Conservation (phyloP, 2,113 vertebrate genomes). For the Perca fluviatilis region DNA sequence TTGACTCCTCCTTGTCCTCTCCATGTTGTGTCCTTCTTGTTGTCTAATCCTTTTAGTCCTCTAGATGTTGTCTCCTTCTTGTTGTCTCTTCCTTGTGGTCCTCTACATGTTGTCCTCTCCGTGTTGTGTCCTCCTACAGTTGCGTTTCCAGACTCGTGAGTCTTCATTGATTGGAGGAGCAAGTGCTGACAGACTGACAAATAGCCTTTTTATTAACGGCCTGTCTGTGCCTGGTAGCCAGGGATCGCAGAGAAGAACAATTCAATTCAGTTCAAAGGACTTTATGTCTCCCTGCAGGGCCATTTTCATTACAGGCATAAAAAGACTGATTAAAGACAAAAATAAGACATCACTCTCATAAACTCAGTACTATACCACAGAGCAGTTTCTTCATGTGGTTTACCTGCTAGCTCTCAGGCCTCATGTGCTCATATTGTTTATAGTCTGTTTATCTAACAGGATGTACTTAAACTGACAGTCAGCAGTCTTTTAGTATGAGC, state of each 20-base stretch:
- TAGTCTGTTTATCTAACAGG: neutral
- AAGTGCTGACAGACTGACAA: constrained; percentile 76
- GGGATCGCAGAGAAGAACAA: constrained; percentile 72
- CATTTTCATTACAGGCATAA: constrained; percentile 72
- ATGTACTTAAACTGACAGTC: neutral
- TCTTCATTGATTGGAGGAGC: constrained; percentile 71
- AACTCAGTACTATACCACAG: constrained; percentile 5
- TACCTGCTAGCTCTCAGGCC: constrained; percentile 6
- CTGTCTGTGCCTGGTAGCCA: constrained; percentile 73
- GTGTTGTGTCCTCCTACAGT: constrained; percentile 26
- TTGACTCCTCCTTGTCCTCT: neutral
- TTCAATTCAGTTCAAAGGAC: constrained; percentile 71
- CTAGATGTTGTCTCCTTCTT: neutral
- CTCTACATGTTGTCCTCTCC: constrained; percentile 1
- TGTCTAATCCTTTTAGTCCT: neutral
- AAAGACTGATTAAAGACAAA: constrained; percentile 74
- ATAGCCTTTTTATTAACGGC: constrained; percentile 78
- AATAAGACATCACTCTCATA: constrained; percentile 54
- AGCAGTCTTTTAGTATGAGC: neutral
- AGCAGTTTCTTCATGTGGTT: constrained; percentile 25
- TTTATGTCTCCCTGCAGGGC: constrained; percentile 70
- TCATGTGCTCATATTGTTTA: neutral
- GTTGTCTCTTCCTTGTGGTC: neutral
- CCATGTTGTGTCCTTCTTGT: neutral
- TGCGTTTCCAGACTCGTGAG: constrained; percentile 47